Base-by-base conservation (phyloP, 35 echinoderm and acorn worm species). In the Lytechinus variegatus region DNA sequence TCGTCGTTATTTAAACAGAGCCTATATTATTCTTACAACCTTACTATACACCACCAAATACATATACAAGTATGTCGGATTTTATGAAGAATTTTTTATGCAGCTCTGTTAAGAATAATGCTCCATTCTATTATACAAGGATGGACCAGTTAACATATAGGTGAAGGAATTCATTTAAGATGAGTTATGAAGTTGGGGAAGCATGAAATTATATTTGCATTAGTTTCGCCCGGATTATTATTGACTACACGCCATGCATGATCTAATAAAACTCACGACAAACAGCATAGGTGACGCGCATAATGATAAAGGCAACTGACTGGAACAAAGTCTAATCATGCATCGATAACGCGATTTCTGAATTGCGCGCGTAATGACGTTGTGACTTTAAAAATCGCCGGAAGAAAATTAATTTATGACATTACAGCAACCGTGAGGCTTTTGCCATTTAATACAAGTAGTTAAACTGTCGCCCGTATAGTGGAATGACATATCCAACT, bases 181-280 rank as follows among this genome's bases (percentile, higher is more conserved):
- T 90, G 52, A 19, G 88, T 90, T 90, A 90, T 90, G 52, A 54
- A 90, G 52, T 90, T 90, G 52, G 88, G 88, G 88, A 54, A 90
- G 88, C 88, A 54, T 90, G 52, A 44, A 90, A 90, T 90, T 90
- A 54, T 90, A 90, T 90, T 90, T 90, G 88, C 88, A 90, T 90
- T 90, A 90, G 88, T 54, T 90, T 90, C 88, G 88, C 88, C 88
- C 88, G 88, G 28, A 54, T 90, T 52, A 54, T 90, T 90, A 90
- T 52, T 90, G 88, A 90, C 88, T 90, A 44, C 88, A 54, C 88
- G 88, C 29, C 88, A 90, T 90, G 88, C 52, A 90, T 90, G 88
- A 90, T 52, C 29, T 90, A 90, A 90, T 90, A 90, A 54, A 24
- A 90, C 29, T 90, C 88, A 90, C 11, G 29, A 33, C 13, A 90